Evolutionary conservation across 1,140 invertebrate genomes (phyloP), one percentile per base, ranked within the genome.

Genomic region (Hesperophylax magnus): DNA sequence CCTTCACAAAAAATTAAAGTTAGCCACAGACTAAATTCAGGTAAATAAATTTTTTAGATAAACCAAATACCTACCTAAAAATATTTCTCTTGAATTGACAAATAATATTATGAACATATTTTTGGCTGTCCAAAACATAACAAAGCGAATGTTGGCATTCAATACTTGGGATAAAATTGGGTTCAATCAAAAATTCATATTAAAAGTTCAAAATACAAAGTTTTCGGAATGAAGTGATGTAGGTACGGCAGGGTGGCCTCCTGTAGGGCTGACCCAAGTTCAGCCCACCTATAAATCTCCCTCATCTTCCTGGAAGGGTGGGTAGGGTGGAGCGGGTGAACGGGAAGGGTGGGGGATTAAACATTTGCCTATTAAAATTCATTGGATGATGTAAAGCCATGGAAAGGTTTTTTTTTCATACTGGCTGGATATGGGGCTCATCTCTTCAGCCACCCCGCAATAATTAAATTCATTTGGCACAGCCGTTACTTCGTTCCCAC

Each of bases 311-410:
- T 6, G 15, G 52, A 9, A 17, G n/a, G 17, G 69, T 11, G 8
- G 39, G 69, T 5, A 47, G n/a, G 20, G 14, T 4, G 65, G 18
- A 31, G 8, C n/a, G 24, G 24, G 11, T n/a, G 15, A n/a, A n/a
- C 3, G 15, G 67, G 11, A 14, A 22, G 6, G 69, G 47, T n/a
- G 53, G 52, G 14, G 72, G 72, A 75, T 75, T 75, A 75, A 75
- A 60, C 72, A 75, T 75, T 60, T 75, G 56, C 72, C 53, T 75
- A 75, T 75, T 75, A 75, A 75, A 75, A 75, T 75, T 75, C 72
- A 75, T 75, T 60, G 72, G 72, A 75, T 75, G 72, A 75, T 60
- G 72, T 75, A 58, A 58, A 60, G 53, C 56, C 53, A 75, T 58
- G 27, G 56, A 75, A 75, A 75, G 72, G 72, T 56, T 56, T 58